Evolutionary conservation across 2,797 vertebrate species (phyloP).

Genomic region (Syngnathus rostellatus): DNA sequence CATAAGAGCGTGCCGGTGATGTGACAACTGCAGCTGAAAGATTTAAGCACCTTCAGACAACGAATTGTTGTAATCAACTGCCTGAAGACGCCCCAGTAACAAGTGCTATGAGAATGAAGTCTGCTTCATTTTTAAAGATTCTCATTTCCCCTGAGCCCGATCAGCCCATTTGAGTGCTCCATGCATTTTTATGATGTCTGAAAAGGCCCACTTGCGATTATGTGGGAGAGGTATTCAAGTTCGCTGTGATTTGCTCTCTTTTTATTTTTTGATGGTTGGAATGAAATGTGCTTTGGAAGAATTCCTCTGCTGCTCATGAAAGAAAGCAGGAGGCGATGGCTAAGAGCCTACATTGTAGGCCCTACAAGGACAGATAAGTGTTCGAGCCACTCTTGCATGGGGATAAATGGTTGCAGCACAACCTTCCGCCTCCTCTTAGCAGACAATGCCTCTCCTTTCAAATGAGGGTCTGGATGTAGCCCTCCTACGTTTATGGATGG

Average conservation of each 20-base stretch:
- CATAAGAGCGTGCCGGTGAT: background rate
- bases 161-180: slow-evolving; percentile 33
- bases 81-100: slow-evolving; percentile 23
- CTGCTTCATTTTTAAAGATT: slow-evolving; percentile 32
- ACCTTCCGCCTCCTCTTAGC: slow-evolving; percentile 1
- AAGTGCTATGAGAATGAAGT: slow-evolving; percentile 25
- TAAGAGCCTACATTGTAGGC: no score
- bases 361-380: slow-evolving; percentile 27
- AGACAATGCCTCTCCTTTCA: slow-evolving; percentile 38
- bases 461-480: slow-evolving; percentile 17
- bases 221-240: slow-evolving; percentile 48
- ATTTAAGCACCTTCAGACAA: background rate
- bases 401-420: slow-evolving; percentile 18
- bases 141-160: slow-evolving; percentile 46
- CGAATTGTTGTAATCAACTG: slow-evolving; percentile 20
- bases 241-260: slow-evolving; percentile 36
- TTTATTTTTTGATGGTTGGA: slow-evolving; percentile 26
- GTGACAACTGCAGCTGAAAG: background rate
- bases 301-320: slow-evolving; percentile 27
- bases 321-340: slow-evolving; percentile 9
- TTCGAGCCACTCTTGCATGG: slow-evolving; percentile 27
- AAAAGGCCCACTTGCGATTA: slow-evolving; percentile 53
- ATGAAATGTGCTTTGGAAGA: slow-evolving; percentile 33
- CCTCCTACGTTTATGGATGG: slow-evolving; percentile 39
- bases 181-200: slow-evolving; percentile 50